Evolutionary conservation across 2,888 invertebrate genomes (phyloP).

Genomic region (Tetragonula carbonaria): DNA sequence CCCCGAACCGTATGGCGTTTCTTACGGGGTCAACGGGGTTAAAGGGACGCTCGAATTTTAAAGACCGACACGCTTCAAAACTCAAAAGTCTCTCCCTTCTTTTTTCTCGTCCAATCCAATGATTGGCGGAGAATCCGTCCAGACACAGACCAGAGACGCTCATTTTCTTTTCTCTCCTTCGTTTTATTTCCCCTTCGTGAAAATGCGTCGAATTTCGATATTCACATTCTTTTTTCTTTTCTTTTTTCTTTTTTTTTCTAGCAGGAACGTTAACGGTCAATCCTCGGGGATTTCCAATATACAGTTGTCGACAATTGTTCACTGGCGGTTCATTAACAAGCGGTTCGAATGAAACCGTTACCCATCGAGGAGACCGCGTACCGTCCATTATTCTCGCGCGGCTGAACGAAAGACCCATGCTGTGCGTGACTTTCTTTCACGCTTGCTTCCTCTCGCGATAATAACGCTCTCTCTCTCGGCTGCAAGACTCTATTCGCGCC

Average conservation of each 20-base stretch:
- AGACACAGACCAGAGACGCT: no score
- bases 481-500: constrained; percentile 73
- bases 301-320: no score
- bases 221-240: no score
- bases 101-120: no score
- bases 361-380: constrained; percentile 63
- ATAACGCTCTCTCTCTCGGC: constrained; percentile 62
- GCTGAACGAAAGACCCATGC: constrained; percentile 65
- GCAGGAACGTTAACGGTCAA: no score
- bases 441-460: constrained; percentile 54
- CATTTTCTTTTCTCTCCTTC: no score
- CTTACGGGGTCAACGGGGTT: constrained; percentile 60
- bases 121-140: no score
- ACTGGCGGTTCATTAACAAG: background rate
- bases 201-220: no score
- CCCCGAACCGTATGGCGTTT: constrained; percentile 36
- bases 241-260: no score
- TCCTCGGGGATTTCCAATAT: no score
- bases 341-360: constrained; percentile 52
- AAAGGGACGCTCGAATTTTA: constrained; percentile 47
- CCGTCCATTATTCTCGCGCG: constrained; percentile 68
- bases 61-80: background rate
- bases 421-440: constrained; percentile 67
- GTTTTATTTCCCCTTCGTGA: no score
- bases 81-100: no score